phyloP scores from a whole-genome alignment of 2,113 vertebrate species.

The Vanacampus margaritifer region DNA sequence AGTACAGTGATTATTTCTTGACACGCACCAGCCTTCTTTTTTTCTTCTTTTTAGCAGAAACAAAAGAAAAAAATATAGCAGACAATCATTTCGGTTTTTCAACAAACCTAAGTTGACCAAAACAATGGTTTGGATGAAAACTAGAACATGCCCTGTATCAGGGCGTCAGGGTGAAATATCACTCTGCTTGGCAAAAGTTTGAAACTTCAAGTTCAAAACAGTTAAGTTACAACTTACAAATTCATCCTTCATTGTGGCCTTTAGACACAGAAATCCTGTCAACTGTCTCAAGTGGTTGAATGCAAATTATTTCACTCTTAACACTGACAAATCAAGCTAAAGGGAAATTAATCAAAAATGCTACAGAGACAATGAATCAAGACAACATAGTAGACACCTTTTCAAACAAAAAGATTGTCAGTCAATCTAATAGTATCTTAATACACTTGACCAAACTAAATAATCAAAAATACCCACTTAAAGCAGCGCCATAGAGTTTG shows the following conservation, averaged over 20 bases:
- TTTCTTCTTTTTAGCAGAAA: slow-evolving; percentile 24
- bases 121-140: slow-evolving; percentile 41
- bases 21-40: slow-evolving; percentile 13
- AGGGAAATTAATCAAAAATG: background rate
- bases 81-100: slow-evolving; percentile 51
- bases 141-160: slow-evolving; percentile 4
- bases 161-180: background rate
- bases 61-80: slow-evolving; percentile 2
- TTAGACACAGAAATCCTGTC: background rate
- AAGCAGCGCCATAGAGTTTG: background rate
- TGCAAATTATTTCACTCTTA: background rate
- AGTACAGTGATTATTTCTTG: slow-evolving; percentile 53
- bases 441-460: background rate
- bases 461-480: background rate
- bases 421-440: background rate
- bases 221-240: background rate
- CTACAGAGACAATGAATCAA: background rate
- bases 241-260: slow-evolving; percentile 7
- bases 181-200: slow-evolving; percentile 10
- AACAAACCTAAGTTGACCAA: slow-evolving; percentile 60
- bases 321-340: background rate
- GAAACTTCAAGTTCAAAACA: slow-evolving; percentile 15
- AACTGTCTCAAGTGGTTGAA: background rate
- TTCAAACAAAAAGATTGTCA: background rate
- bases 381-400: background rate